phyloP scores from a whole-genome alignment of 2,888 invertebrate species.

The Melinaea marsaeus region DNA sequence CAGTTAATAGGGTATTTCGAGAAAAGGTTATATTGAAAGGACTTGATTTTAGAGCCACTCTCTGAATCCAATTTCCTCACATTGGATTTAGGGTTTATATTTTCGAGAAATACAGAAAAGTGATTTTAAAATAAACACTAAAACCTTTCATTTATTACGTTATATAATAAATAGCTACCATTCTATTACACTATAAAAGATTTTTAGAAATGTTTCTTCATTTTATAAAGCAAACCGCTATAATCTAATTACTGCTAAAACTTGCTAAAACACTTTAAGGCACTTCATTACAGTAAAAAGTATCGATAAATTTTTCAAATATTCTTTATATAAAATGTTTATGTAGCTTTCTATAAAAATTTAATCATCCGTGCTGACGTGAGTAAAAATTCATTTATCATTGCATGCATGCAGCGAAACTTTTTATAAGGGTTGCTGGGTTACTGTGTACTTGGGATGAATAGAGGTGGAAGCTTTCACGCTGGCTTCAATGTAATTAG shows the following conservation, averaged over 20 bases:
- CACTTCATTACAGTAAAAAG: background rate
- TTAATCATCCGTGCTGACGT: slow-evolving; percentile 21
- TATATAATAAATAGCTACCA: background rate
- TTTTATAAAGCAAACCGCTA: no score
- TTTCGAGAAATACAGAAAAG: slow-evolving; percentile 10
- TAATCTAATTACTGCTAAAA: no score
- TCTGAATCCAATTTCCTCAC: slow-evolving; percentile 40
- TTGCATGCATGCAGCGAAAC: slow-evolving; percentile 25
- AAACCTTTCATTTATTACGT: background rate
- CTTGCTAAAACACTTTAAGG: background rate
- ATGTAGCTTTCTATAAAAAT: slow-evolving; percentile 11
- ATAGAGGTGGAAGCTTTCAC: slow-evolving; percentile 58
- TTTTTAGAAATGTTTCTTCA: no score
- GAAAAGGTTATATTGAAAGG: slow-evolving; percentile 37
- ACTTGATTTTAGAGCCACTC: slow-evolving; percentile 38
- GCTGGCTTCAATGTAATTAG: slow-evolving; percentile 70
- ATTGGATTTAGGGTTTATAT: slow-evolving; percentile 27
- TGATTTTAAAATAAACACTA: background rate
- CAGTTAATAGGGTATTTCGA: background rate
- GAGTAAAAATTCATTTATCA: slow-evolving; percentile 30
- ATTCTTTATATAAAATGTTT: background rate
- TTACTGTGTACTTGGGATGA: slow-evolving; percentile 55
- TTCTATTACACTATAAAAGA: background rate
- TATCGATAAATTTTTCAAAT: background rate
- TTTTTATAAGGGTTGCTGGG: slow-evolving; percentile 33